Evolutionary conservation across 2,888 invertebrate species (phyloP).

Genomic region (Lasioglossum morio): DNA sequence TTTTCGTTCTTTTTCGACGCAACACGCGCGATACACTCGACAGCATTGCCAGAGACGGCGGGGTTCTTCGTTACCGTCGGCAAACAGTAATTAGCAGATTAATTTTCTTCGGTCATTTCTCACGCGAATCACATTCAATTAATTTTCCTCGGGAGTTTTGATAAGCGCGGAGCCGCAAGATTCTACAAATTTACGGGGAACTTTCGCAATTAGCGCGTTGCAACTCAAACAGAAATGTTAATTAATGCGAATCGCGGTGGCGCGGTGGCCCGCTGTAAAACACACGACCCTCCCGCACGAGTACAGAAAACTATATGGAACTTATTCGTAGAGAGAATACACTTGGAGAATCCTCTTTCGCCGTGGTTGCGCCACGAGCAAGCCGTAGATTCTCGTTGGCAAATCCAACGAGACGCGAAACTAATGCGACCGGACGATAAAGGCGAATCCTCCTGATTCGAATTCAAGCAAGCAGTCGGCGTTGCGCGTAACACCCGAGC

Average conservation of each 20-base stretch:
- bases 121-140: neutral
- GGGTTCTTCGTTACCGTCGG: neutral
- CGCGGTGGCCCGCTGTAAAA: neutral
- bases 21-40: neutral
- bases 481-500: neutral
- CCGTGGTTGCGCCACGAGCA: neutral
- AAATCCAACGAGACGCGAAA: neutral
- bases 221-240: conserved; percentile 4
- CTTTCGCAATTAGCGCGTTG: conserved; percentile 6
- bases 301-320: neutral
- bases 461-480: neutral
- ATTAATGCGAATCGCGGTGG: conserved; percentile 11
- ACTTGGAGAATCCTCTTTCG: neutral
- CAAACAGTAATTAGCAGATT: conserved; percentile 13
- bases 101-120: conserved; percentile 16
- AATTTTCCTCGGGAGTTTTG: conserved; percentile 6
- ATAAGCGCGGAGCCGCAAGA: conserved; percentile 7
- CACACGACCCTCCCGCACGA: neutral
- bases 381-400: neutral
- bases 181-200: neutral
- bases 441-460: neutral
- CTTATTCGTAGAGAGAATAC: neutral
- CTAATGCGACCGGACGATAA: conserved; percentile 11
- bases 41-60: neutral
- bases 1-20: neutral